These are phyloP conservation scores for Pomacea canaliculata DNA, from an alignment of 2,888 invertebrate genomes.

Conservation along the genomic window DNA sequence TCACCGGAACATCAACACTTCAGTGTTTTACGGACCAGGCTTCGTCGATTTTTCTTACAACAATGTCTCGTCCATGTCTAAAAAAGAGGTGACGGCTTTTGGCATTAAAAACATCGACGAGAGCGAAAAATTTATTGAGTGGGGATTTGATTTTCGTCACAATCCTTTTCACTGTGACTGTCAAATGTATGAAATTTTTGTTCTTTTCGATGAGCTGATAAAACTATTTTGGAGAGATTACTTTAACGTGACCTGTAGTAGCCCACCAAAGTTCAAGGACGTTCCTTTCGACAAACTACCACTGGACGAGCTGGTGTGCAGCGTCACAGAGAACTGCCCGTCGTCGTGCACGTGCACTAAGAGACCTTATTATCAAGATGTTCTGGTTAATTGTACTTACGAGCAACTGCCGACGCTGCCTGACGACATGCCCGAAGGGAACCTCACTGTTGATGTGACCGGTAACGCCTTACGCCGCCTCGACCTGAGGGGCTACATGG, in stretches of 20 bases:
- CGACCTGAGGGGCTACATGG: neutral
- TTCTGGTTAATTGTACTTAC: neutral
- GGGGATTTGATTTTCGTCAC: slow-evolving; percentile 19
- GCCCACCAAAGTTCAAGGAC: slow-evolving; percentile 2
- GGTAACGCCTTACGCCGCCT: slow-evolving; percentile 1
- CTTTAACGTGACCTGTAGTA: slow-evolving; percentile 4
- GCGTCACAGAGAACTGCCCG: slow-evolving; percentile 1
- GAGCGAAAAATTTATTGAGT: neutral
- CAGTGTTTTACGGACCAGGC: neutral
- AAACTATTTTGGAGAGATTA: slow-evolving; percentile 1
- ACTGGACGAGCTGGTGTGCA: slow-evolving; percentile 4
- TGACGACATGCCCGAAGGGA: slow-evolving; percentile 3
- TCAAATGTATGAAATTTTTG: neutral
- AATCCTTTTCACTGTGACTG: slow-evolving; percentile 18
- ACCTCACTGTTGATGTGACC: slow-evolving; percentile 2
- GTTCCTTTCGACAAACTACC: neutral
- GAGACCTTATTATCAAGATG: neutral
- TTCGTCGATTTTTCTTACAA: slow-evolving; percentile 9
- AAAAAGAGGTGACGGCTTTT: neutral
- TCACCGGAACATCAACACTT: slow-evolving; percentile 3
- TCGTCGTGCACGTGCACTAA: neutral
- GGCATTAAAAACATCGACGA: neutral
- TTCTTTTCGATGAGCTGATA: neutral
- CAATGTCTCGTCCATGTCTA: neutral
- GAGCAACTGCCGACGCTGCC: neutral